These are phyloP conservation scores for Amphiduros pacificus DNA, from an alignment of 2,888 invertebrate genomes.

Conservation along the genomic window DNA sequence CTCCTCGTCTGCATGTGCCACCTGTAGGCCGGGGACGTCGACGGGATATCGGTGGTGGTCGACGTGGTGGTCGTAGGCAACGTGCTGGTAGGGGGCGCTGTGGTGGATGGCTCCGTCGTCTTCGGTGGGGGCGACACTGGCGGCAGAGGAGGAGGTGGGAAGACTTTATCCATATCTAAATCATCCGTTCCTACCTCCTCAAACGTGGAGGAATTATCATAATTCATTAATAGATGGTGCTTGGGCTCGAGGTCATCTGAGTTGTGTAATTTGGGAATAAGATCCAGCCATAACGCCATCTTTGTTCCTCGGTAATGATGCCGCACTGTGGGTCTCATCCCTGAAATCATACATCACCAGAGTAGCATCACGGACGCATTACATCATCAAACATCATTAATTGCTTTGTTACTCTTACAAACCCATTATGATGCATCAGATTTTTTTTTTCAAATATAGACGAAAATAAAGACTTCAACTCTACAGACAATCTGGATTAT, in stretches of 20 bases:
- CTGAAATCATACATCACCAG: conserved; percentile 63
- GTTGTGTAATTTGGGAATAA: conserved; percentile 85
- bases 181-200: conserved; percentile 66
- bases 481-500: too few species aligned
- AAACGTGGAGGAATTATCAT: conserved; percentile 83
- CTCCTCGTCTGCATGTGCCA: background rate
- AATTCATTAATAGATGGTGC: conserved; percentile 81
- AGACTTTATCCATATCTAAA: conserved; percentile 27
- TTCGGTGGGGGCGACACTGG: conserved; percentile 33
- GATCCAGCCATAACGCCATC: conserved; percentile 90
- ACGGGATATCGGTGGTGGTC: background rate
- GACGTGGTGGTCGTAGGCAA: conserved; percentile 10
- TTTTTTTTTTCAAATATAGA: too few species aligned
- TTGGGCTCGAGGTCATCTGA: conserved; percentile 80
- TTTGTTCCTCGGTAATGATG: conserved; percentile 95
- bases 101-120: background rate
- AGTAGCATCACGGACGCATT: too few species aligned
- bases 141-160: conserved; percentile 49
- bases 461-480: too few species aligned
- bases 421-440: too few species aligned
- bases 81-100: conserved; percentile 7
- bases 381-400: too few species aligned
- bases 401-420: too few species aligned
- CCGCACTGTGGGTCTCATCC: conserved; percentile 85
- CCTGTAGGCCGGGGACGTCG: conserved; percentile 4